Base-by-base conservation (phyloP, 2,888 invertebrate species). In the Gandaritis pyraliata region DNA sequence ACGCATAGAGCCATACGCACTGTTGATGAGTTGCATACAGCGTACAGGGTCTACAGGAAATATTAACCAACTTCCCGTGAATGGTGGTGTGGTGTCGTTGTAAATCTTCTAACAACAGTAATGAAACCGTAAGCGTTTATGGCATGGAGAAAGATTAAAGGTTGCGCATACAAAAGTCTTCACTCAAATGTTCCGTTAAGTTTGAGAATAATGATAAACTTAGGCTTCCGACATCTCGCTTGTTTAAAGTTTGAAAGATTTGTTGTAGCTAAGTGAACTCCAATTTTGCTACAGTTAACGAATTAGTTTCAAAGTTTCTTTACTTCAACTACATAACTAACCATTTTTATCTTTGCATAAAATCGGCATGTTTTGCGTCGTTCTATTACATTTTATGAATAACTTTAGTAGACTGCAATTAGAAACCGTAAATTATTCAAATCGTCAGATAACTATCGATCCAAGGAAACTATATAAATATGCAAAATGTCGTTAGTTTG, bases 171-270 rank as follows among this genome's bases (percentile, higher is more conserved):
- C 45, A 45, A 16, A 45, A 49, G 30, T 29, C 45, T 47, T 47
- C 38, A 30, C 39, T 50, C 43, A 10, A 43, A 12, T 53, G 49
- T 56, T 16, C 56, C 38, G 52, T 49, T 57, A 41, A 41, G 51
- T 45, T 53, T 39, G 36, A 53, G 13, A 55, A 54, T 50, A 41
- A 47, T 45, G 33, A 51, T 54, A 11, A 48, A 29, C 41, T 60
- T 49, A 60, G 54, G 55, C 51, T 63, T 54, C 54, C 36, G 47
- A 57, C 36, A 48, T 54, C 54, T 39, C 16, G 43, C 50, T 58
- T 64, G 49, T 57, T 54, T 6, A 16, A 13, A 54, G 50, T 51
- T 47, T 41, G 41, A 41, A 46, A 39, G 29, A 16, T 39, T 58
- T 58, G 45, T 36, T 39, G 23, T 29, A 53, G 45, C 33, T 51